These are phyloP conservation scores for Typhlichthys subterraneus DNA, from an alignment of 2,797 vertebrate species.

Conservation along the genomic window DNA sequence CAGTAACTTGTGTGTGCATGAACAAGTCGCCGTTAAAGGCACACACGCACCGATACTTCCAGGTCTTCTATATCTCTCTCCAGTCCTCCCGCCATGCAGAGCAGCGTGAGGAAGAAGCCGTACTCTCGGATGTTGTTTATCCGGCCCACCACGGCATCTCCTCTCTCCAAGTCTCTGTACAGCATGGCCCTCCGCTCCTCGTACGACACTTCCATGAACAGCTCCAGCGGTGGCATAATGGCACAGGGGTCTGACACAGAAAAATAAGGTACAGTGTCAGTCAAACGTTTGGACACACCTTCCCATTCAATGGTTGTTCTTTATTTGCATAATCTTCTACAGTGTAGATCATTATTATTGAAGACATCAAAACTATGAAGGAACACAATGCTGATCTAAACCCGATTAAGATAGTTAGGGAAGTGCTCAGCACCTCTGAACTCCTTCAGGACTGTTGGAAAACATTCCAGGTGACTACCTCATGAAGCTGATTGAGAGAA, in stretches of 20 bases:
- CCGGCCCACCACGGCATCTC: conserved; percentile 89
- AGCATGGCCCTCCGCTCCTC: conserved; percentile 86
- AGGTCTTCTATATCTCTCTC: conserved; percentile 88
- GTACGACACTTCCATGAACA: conserved; percentile 90
- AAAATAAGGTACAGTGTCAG: neutral
- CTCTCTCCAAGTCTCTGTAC: conserved; percentile 90
- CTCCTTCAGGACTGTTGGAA: too few relatives aligned
- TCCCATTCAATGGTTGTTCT: too few relatives aligned
- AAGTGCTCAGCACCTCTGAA: too few relatives aligned
- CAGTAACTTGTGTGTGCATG: neutral
- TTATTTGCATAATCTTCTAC: too few relatives aligned
- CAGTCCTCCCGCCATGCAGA: conserved; percentile 87
- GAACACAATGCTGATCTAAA: neutral
- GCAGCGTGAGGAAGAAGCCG: conserved; percentile 93
- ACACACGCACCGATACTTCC: conserved; percentile 86
- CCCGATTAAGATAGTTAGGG: too few relatives aligned
- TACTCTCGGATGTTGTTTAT: conserved; percentile 94
- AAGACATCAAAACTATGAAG: too few relatives aligned
- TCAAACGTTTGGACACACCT: neutral
- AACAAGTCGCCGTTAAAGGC: neutral
- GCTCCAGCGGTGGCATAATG: conserved; percentile 90
- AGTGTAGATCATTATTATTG: too few relatives aligned
- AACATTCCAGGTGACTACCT: too few relatives aligned
- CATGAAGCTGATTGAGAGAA: too few relatives aligned
- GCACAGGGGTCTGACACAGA: conserved; percentile 83